These are phyloP conservation scores for Balaeniceps rex DNA, from an alignment of 2,113 vertebrate genomes.

Conservation along the genomic window DNA sequence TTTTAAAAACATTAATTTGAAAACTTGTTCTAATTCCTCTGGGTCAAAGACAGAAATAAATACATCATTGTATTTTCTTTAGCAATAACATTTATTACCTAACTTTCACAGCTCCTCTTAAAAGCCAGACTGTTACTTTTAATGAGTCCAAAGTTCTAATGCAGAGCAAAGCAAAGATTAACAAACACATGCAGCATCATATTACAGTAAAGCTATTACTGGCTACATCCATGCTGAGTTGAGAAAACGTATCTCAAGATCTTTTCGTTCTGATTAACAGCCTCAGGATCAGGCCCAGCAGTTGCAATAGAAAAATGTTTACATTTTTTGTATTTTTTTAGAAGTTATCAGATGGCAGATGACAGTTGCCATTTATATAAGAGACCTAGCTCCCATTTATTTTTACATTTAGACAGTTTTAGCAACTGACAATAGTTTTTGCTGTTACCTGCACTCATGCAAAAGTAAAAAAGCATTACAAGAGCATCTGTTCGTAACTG, in stretches of 20 bases:
- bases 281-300: not conserved
- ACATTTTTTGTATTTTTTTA: accelerated
- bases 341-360: not conserved
- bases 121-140: not conserved
- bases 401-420: not conserved
- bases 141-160: not conserved
- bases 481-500: not conserved
- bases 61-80: not conserved
- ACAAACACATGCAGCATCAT: not conserved
- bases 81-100: not conserved
- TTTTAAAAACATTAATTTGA: not conserved
- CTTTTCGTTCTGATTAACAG: not conserved
- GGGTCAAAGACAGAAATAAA: not conserved
- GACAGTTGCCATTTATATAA: not conserved
- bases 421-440: not conserved
- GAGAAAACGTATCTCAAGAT: not conserved
- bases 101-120: not conserved
- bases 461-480: not conserved
- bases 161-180: not conserved
- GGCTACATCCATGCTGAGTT: not conserved
- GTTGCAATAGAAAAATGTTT: not conserved
- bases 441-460: not conserved
- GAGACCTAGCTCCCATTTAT: not conserved
- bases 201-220: not conserved
- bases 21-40: not conserved